Evolutionary conservation across 2,113 vertebrate species (phyloP), one percentile per base, ranked within the genome.

Genomic region (Steatornis caripensis): DNA sequence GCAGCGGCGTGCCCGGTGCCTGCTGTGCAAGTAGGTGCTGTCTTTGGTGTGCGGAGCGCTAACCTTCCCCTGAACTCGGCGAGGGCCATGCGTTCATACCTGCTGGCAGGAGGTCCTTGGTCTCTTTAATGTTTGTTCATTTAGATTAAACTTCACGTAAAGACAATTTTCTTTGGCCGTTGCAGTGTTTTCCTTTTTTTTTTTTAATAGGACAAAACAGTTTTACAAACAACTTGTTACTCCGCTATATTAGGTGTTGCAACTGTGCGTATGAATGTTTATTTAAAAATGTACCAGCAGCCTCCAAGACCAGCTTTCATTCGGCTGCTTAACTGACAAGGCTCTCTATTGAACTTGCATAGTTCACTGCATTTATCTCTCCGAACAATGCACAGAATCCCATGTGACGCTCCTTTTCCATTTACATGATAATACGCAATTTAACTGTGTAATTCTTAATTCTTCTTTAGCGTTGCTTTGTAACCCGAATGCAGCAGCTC

Each of bases 291-390:
- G 8, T 76, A 46, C n/a, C 57, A 61, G 61, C 79, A 94, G 91
- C 70, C 74, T 82, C 69, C 77, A 74, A 85, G 95, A 84, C 80
- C 39, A 81, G 85, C 80, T 97, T 96, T 89, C 95, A 95, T 91
- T 96, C 91, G 92, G 26, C 62, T 85, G 87, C 82, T 92, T 68
- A 80, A 87, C 90, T 97, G 97, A 95, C 96, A 97, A 87, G 90
- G 76, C 71, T 94, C 69, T 97, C 94, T 93, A 96, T 96, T 98
- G 96, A 97, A 95, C 95, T 97, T 88, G 84, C 80, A 92, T 94
- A 97, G 97, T 94, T 95, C 88, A 53, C 94, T 86, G 93, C 93
- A 91, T 97, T 98, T 98, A 88, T 96, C 95, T 95, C 89, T 87
- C 65, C 1, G 41, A 87, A 95, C 97, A 97, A 93, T 95, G 89